These are phyloP conservation scores for Cryptocheilus praepositus DNA, from an alignment of 2,888 invertebrate species.

Conservation along the genomic window DNA sequence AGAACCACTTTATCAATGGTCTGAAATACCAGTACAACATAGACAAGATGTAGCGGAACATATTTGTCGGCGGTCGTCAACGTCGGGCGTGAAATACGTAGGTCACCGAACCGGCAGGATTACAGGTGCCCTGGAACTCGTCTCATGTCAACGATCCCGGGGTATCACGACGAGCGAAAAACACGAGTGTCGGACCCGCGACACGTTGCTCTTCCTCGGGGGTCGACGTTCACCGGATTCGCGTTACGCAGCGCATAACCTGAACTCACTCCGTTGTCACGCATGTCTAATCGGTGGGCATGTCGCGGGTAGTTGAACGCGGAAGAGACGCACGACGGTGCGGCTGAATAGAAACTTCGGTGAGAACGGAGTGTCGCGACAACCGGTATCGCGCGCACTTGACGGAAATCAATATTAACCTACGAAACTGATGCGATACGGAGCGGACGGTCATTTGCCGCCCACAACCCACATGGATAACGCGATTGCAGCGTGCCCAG, in stretches of 20 bases:
- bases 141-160: too few species aligned
- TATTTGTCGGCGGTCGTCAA: slow-evolving; percentile 34
- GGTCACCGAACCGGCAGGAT: too few species aligned
- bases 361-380: too few species aligned
- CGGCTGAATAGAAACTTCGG: not conserved
- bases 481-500: too few species aligned
- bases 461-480: not conserved
- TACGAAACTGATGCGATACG: slow-evolving; percentile 31
- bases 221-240: too few species aligned
- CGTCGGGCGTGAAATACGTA: too few species aligned
- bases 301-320: not conserved
- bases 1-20: slow-evolving; percentile 93
- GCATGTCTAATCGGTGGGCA: not conserved
- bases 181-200: too few species aligned
- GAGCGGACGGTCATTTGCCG: slow-evolving; percentile 31
- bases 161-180: too few species aligned
- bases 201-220: too few species aligned
- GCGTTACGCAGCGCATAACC: slow-evolving; percentile 36
- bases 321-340: not conserved
- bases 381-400: not conserved
- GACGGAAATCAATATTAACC: slow-evolving; percentile 43
- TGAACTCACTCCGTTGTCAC: slow-evolving; percentile 2
- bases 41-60: slow-evolving; percentile 71
- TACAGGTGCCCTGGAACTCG: too few species aligned
- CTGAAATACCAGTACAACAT: slow-evolving; percentile 83